These are phyloP conservation scores for Cathartes aura DNA, from an alignment of 2,113 vertebrate species.

Conservation along the genomic window DNA sequence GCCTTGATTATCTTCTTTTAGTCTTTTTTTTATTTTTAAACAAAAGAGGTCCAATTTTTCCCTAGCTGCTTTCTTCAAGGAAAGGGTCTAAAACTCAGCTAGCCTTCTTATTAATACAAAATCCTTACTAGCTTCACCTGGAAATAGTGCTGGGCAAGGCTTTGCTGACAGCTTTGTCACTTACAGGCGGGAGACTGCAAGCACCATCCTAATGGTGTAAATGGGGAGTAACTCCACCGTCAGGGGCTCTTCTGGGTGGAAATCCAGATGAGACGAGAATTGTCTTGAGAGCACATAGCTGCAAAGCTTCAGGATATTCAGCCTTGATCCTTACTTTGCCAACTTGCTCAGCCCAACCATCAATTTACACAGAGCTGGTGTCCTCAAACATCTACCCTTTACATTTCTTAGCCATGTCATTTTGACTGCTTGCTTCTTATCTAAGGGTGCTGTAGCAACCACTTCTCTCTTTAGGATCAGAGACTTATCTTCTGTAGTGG, in stretches of 20 bases:
- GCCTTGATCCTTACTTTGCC: neutral
- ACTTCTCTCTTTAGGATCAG: neutral
- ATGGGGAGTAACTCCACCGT: neutral
- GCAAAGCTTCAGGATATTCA: neutral
- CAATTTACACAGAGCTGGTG: neutral
- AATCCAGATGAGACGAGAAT: neutral
- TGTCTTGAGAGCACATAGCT: neutral
- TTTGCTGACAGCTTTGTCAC: neutral
- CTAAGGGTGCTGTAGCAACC: conserved; percentile 5
- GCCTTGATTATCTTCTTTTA: neutral
- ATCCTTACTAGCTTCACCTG: neutral
- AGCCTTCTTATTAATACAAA: neutral
- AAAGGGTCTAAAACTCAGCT: neutral
- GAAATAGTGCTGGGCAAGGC: neutral
- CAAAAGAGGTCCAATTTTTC: neutral
- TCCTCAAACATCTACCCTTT: neutral
- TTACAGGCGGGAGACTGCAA: neutral
- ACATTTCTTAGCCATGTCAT: neutral
- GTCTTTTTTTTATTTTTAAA: neutral
- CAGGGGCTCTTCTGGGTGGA: neutral
- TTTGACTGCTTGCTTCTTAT: conserved; percentile 39
- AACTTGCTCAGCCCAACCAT: neutral
- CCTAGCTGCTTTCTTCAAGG: neutral
- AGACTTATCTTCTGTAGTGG: conserved; percentile 37
- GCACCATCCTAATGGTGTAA: neutral